phyloP scores from a whole-genome alignment of 2,113 vertebrate species.

The Dasyurus viverrinus region DNA sequence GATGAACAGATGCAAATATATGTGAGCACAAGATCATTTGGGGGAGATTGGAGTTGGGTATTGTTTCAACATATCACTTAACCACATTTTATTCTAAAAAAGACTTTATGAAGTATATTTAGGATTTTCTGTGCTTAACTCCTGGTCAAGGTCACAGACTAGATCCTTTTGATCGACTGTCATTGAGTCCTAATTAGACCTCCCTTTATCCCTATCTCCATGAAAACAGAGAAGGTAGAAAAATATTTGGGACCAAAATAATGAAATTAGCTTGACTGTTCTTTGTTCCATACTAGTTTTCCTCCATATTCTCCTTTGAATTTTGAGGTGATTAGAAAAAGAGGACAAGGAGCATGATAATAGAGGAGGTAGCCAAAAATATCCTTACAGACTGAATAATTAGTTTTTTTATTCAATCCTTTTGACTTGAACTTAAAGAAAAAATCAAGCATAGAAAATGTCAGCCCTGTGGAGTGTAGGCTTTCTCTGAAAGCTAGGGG shows the following conservation, averaged over 20 bases:
- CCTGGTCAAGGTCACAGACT: background rate
- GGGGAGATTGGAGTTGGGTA: background rate
- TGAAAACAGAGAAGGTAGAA: constrained; percentile 51
- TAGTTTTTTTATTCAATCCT: background rate
- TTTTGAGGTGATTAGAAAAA: constrained; percentile 23
- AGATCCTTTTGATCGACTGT: constrained; percentile 47
- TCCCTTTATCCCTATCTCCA: constrained; percentile 32
- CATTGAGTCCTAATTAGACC: constrained; percentile 36
- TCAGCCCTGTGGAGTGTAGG: background rate
- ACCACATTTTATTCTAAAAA: background rate
- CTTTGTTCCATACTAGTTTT: constrained; percentile 1
- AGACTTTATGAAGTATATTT: background rate
- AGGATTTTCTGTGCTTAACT: background rate
- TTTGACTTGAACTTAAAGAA: constrained; percentile 49
- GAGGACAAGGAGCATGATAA: constrained; percentile 29
- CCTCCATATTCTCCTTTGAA: constrained; percentile 30
- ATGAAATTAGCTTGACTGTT: constrained; percentile 51
- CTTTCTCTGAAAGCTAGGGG: background rate
- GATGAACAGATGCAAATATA: background rate
- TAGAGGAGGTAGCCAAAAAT: background rate
- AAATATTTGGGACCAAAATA: constrained; percentile 58
- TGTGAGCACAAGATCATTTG: background rate
- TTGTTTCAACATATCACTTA: background rate
- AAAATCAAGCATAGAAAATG: background rate
- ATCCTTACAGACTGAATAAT: background rate